phyloP scores from a whole-genome alignment of 2,113 vertebrate species.

The Dicrurus megarhynchus region DNA sequence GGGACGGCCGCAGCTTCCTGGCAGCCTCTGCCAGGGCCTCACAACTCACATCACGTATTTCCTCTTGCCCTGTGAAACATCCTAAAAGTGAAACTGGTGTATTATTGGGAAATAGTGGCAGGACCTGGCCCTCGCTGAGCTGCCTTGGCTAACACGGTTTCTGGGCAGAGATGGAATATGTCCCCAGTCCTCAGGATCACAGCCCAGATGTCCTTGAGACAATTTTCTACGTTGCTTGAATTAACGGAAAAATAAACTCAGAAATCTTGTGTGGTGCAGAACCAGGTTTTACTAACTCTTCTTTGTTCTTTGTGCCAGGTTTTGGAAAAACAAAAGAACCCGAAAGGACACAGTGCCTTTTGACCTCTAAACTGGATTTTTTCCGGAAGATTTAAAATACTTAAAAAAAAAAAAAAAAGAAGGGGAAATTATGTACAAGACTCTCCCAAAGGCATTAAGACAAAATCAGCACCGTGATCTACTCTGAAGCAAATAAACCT shows the following conservation, averaged over 20 bases:
- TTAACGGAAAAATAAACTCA: background rate
- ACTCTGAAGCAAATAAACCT: background rate
- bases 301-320: background rate
- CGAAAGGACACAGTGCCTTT: background rate
- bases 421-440: background rate
- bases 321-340: background rate
- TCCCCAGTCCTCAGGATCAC: fast-evolving
- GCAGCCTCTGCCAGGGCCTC: background rate
- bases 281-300: background rate
- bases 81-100: background rate
- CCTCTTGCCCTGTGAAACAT: background rate
- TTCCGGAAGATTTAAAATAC: background rate
- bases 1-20: background rate
- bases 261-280: background rate
- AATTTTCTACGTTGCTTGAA: background rate
- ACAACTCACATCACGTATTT: background rate
- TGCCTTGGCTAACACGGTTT: fast-evolving
- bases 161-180: background rate
- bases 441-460: background rate
- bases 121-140: background rate
- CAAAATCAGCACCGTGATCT: background rate
- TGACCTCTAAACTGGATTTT: background rate
- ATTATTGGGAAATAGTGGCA: background rate
- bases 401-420: background rate
- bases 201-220: background rate